Percentiles rank a stretch among this genome's conserved stretches.
These are phyloP conservation scores for Gymnocheta viridis DNA, from an alignment of 2,888 invertebrate genomes.

Conservation along the genomic window DNA sequence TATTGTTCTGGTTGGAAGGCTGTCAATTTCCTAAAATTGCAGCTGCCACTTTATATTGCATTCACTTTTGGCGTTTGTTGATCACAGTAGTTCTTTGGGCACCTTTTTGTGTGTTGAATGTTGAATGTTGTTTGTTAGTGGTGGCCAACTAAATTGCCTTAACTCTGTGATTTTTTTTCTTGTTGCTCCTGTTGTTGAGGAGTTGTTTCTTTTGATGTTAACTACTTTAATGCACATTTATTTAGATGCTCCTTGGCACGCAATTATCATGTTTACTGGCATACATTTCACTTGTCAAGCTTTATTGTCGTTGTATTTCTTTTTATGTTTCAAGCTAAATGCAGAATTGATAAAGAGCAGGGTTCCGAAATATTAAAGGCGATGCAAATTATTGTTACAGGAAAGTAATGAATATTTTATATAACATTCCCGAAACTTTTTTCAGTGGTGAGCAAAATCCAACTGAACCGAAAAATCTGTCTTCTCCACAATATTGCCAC, in stretches of 20 bases:
- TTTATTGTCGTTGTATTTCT: conserved; percentile 40
- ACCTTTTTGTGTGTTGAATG: conserved; percentile 16
- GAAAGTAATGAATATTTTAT: not conserved
- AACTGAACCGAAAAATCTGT: too few relatives aligned
- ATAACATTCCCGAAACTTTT: not conserved
- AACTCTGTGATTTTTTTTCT: conserved; percentile 62
- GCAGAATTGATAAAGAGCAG: conserved; percentile 15
- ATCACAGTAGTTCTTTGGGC: conserved; percentile 56
- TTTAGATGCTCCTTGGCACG: conserved; percentile 67
- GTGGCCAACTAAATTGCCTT: conserved; percentile 57
- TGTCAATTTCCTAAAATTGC: conserved; percentile 73
- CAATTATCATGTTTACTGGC: conserved; percentile 69
- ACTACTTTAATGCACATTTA: conserved; percentile 69
- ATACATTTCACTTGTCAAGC: conserved; percentile 66
- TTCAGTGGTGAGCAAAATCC: too few relatives aligned
- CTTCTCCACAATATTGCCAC: too few relatives aligned
- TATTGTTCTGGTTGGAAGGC: conserved; percentile 65
- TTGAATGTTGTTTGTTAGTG: conserved; percentile 12
- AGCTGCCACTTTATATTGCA: conserved; percentile 75
- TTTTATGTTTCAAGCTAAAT: conserved; percentile 9
- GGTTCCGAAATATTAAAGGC: not conserved
- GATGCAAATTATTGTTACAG: not conserved
- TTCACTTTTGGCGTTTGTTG: conserved; percentile 70
- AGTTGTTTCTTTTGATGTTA: conserved; percentile 66
- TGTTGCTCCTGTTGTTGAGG: conserved; percentile 50